These are phyloP conservation scores for Podarcis muralis DNA, from an alignment of 2,113 vertebrate species.

Conservation along the genomic window DNA sequence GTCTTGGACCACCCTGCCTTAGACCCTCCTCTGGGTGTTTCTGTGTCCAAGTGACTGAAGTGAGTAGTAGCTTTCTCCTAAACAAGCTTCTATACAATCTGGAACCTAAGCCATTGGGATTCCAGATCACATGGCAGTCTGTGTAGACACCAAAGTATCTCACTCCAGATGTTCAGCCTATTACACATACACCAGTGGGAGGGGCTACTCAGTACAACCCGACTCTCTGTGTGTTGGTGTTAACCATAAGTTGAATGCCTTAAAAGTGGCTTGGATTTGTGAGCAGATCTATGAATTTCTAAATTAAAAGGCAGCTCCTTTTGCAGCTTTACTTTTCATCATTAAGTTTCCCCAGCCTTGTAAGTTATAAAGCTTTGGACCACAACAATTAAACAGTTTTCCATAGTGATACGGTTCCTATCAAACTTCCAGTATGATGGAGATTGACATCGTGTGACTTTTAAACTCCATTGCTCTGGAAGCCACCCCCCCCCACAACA, in stretches of 20 bases:
- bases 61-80: not conserved
- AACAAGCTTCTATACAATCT: not conserved
- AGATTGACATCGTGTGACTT: not conserved
- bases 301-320: not conserved
- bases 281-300: not conserved
- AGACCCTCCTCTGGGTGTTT: not conserved
- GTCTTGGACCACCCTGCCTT: too few relatives aligned
- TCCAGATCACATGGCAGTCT: not conserved
- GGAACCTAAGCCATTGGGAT: not conserved
- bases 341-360: not conserved
- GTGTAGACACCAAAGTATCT: not conserved
- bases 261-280: not conserved
- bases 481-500: not conserved
- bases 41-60: not conserved
- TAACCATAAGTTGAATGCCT: not conserved
- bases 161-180: not conserved
- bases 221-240: not conserved
- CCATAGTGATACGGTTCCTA: not conserved
- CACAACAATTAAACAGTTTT: not conserved
- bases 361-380: not conserved
- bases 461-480: not conserved
- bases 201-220: not conserved
- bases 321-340: not conserved
- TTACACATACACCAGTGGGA: not conserved
- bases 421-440: not conserved